Percentiles rank a stretch among this genome's conserved stretches.
Conservation (phyloP, 1,140 invertebrate genomes). For the Platyscapa corneri region DNA sequence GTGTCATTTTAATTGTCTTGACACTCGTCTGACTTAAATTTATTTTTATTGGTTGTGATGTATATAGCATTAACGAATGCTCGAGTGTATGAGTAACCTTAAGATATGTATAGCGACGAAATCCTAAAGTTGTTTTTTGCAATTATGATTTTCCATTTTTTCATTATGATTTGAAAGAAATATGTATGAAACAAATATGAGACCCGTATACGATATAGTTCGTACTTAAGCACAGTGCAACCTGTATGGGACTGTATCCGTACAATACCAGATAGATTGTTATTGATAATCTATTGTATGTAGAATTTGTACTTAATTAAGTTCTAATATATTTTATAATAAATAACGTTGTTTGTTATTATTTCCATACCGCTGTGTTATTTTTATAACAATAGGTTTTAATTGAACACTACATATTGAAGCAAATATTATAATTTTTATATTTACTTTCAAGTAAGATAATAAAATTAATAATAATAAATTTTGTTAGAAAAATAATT, state of each 20-base stretch:
- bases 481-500: too few species aligned
- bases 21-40: constrained; percentile 32
- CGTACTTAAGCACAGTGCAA: constrained; percentile 50
- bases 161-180: not conserved
- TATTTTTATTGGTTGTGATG: constrained; percentile 52
- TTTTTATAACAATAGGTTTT: not conserved
- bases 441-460: not conserved
- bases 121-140: constrained; percentile 35
- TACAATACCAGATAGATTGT: constrained; percentile 51
- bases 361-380: not conserved
- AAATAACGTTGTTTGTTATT: constrained; percentile 56
- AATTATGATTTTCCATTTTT: constrained; percentile 30
- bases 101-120: constrained; percentile 34
- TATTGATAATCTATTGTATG: constrained; percentile 61
- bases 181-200: constrained; percentile 40
- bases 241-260: constrained; percentile 1
- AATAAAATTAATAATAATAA: too few species aligned
- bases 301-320: constrained; percentile 68
- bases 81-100: constrained; percentile 27
- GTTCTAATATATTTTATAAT: constrained; percentile 68
- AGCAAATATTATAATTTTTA: not conserved
- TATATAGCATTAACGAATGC: constrained; percentile 35
- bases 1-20: constrained; percentile 15
- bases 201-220: constrained; percentile 49
- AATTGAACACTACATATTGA: not conserved